These are phyloP conservation scores for Dunckerocampus dactyliophorus DNA, from an alignment of 2,113 vertebrate species.

Conservation along the genomic window DNA sequence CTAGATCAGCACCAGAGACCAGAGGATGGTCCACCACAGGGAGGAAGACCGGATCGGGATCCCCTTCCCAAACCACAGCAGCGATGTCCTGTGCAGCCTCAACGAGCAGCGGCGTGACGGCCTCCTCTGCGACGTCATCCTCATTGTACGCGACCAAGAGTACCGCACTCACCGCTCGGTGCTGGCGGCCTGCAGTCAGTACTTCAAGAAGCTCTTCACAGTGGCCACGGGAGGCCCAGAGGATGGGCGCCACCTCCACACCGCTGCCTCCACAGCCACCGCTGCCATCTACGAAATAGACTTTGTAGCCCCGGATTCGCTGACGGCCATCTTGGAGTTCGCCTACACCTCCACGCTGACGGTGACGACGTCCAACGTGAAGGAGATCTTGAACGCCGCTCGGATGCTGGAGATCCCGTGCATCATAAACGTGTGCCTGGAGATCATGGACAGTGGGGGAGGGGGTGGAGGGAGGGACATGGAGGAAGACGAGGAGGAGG, in stretches of 20 bases:
- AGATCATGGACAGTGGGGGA: conserved; percentile 88
- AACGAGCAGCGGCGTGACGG: conserved; percentile 92
- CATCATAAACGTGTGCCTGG: conserved; percentile 92
- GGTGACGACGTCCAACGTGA: conserved; percentile 88
- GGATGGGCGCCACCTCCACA: conserved; percentile 58
- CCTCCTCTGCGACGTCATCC: conserved; percentile 92
- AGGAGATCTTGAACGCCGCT: conserved; percentile 91
- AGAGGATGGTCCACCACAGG: conserved; percentile 89
- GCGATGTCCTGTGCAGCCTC: conserved; percentile 88
- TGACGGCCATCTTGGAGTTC: conserved; percentile 96
- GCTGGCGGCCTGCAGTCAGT: conserved; percentile 96
- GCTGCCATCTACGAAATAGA: conserved; percentile 88
- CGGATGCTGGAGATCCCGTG: conserved; percentile 95
- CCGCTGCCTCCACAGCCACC: conserved; percentile 8
- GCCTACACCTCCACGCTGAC: conserved; percentile 98
- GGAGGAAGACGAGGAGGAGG: conserved; percentile 69
- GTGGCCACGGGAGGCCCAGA: conserved; percentile 71
- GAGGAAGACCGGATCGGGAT: conserved; percentile 96
- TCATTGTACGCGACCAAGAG: conserved; percentile 92
- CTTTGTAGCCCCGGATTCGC: conserved; percentile 91
- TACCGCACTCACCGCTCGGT: conserved; percentile 93
- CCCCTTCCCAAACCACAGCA: conserved; percentile 99
- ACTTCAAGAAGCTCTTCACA: conserved; percentile 98
- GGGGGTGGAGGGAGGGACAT: conserved; percentile 70
- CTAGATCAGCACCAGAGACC: background rate